Percentiles rank a stretch among this genome's conserved stretches.
These are phyloP conservation scores for Anorthoa munda DNA, from an alignment of 2,888 invertebrate species.

Conservation along the genomic window DNA sequence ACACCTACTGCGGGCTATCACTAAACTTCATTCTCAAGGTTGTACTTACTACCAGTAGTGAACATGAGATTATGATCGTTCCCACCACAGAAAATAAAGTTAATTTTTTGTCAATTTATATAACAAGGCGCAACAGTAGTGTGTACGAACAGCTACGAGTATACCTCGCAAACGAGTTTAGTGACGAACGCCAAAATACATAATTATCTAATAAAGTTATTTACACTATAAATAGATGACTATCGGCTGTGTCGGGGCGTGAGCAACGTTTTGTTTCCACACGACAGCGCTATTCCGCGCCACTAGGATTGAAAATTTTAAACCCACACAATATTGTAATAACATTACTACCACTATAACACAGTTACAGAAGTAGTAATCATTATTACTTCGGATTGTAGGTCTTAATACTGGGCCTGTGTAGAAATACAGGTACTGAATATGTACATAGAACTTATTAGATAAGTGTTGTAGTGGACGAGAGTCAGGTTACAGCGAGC, in stretches of 20 bases:
- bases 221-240: conserved; percentile 41
- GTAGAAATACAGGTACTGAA: conserved; percentile 21
- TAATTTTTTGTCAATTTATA: neutral
- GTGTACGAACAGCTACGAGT: no score
- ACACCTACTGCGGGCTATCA: neutral
- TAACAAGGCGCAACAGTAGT: neutral
- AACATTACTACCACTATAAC: conserved; percentile 25
- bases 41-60: neutral
- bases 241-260: conserved; percentile 29
- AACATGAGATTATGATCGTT: neutral
- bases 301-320: conserved; percentile 11
- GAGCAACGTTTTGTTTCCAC: conserved; percentile 27
- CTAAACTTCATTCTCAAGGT: conserved; percentile 24
- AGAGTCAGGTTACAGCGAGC: conserved; percentile 44
- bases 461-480: conserved; percentile 30
- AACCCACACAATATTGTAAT: conserved; percentile 22
- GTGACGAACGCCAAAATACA: conserved; percentile 16
- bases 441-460: conserved; percentile 36
- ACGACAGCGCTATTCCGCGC: neutral
- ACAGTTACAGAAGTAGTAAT: conserved; percentile 40
- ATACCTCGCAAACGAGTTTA: conserved; percentile 19
- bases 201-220: conserved; percentile 22
- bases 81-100: neutral
- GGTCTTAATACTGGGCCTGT: conserved; percentile 11
- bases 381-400: conserved; percentile 11